phyloP scores from a whole-genome alignment of 64 coral and sea anemone genomes.

The Montipora sp. region DNA sequence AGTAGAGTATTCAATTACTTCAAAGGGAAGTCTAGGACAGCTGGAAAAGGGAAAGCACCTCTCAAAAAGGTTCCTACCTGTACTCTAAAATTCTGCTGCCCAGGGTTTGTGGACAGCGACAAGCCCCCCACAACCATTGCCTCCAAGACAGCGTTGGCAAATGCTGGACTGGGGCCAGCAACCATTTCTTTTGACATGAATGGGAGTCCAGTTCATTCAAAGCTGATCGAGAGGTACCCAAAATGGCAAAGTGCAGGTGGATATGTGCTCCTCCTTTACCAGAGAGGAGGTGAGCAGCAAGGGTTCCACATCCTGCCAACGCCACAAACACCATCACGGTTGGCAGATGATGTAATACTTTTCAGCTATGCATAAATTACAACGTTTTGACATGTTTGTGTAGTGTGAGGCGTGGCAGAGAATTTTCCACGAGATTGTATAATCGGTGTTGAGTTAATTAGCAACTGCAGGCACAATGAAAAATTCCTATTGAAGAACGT shows the following conservation, averaged over 20 bases:
- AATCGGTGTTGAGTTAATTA: too few species aligned
- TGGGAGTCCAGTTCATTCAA: conserved; percentile 37
- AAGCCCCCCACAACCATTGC: conserved; percentile 64
- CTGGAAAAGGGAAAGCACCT: conserved; percentile 58
- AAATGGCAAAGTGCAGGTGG: conserved; percentile 32
- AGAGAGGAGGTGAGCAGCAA: conserved; percentile 68
- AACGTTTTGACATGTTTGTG: too few species aligned
- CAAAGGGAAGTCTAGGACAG: conserved; percentile 47
- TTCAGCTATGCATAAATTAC: too few species aligned
- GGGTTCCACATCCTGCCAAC: conserved; percentile 56
- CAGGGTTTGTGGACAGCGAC: conserved; percentile 37
- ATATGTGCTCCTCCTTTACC: conserved; percentile 63
- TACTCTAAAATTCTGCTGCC: conserved; percentile 63
- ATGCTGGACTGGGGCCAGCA: conserved; percentile 55
- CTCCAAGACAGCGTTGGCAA: conserved; percentile 36
- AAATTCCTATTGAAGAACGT: too few species aligned
- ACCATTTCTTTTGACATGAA: conserved; percentile 58
- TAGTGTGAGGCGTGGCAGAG: too few species aligned
- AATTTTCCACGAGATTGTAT: too few species aligned
- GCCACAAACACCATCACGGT: conserved; percentile 46
- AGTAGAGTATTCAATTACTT: conserved; percentile 58
- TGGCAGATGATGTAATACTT: too few species aligned
- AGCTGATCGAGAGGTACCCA: conserved; percentile 50
- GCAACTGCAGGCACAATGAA: too few species aligned
- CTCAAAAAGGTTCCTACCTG: conserved; percentile 70